Base-by-base conservation (phyloP, 2,888 invertebrate genomes). In the Meghimatium bilineatum region DNA sequence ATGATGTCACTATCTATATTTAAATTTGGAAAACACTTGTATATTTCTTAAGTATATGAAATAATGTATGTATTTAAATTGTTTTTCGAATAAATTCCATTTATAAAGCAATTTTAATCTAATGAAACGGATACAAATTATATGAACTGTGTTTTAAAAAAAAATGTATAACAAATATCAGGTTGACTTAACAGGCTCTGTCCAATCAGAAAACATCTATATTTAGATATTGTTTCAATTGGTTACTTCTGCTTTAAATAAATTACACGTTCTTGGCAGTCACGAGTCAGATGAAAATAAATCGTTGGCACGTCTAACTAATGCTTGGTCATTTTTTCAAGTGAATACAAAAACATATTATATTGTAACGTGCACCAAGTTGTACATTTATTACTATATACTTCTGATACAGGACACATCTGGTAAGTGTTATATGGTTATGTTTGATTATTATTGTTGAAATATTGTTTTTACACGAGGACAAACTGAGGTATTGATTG, bases 261-360 rank as follows among this genome's bases (percentile, higher is more conserved):
- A 74, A 83, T 76, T 71, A 60, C 36, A 44, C 26, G 52, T 44
- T 29, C 44, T 67, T 26, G 44, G 29, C 49, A 44, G 63, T 80
- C 82, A 84, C 82, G 84, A 52, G 67, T 32, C 76, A 63, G 84
- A 86, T 76, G 80, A 86, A 77, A 86, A 86, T 83, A 86, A 86
- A 85, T 75, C 66, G 74, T 63, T 78, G 75, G 66, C 75, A 76
- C 36, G 75, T 38, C n/a, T 71, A 52, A n/a, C 71, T 78, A 72
- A 66, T 44, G 82, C 1, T 6, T 32, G 5, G 49, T 44, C 17
- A 72, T 74, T 74, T 32, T 52, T 29, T 74, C 32, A 14, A 52
- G 49, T 32, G 52, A 74, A 52, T 26, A 8, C 44, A 44, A 44
- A 12, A 12, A 44, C 5, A 44, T 44, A 44, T 44, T 44, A 12